phyloP scores from a whole-genome alignment of 1,140 invertebrate species.

The Brachionus plicatilis region DNA sequence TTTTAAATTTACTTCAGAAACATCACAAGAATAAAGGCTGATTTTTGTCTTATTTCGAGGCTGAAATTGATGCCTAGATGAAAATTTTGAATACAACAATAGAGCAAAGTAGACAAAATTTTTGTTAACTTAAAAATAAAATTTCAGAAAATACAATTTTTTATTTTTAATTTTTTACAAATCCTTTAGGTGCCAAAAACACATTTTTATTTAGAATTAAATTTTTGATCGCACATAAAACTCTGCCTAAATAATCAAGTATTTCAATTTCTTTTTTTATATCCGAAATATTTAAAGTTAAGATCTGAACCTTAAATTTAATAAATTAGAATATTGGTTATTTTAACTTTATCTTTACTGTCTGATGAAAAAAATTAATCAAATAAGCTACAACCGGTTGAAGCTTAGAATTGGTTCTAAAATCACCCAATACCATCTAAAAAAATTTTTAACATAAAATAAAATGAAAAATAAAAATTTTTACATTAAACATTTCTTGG shows the following conservation, averaged over 20 bases:
- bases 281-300: neutral
- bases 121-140: neutral
- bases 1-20: neutral
- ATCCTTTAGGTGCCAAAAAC: conserved; percentile 20
- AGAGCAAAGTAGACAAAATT: conserved; percentile 15
- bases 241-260: neutral
- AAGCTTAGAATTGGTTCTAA: neutral
- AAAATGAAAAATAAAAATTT: neutral
- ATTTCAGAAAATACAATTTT: neutral
- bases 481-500: neutral
- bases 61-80: neutral
- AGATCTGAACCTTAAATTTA: neutral
- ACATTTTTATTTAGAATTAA: conserved; percentile 15
- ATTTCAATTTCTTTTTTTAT: neutral
- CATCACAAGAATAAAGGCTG: neutral
- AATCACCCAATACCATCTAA: neutral
- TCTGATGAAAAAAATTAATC: conserved; percentile 3
- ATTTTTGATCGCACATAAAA: neutral
- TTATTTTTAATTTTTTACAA: neutral
- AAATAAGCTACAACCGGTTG: conserved; percentile 20
- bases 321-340: neutral
- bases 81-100: neutral
- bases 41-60: neutral
- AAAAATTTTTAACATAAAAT: neutral
- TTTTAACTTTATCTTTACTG: neutral